phyloP scores from a whole-genome alignment of 2,797 vertebrate genomes.

The Coendou prehensilis region DNA sequence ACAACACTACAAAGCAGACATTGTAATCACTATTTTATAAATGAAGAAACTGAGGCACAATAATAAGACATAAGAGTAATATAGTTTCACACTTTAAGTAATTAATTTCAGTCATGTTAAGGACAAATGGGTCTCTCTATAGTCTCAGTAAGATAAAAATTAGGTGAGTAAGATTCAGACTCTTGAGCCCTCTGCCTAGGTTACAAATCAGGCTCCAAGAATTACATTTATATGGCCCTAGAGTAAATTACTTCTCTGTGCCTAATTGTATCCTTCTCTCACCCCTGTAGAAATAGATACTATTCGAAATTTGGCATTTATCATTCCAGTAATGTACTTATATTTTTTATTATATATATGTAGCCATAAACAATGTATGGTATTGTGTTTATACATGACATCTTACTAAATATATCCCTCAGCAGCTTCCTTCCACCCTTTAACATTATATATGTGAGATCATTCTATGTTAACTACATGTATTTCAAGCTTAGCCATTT shows the following conservation, averaged over 20 bases:
- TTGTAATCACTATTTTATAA: neutral
- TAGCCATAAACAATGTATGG: neutral
- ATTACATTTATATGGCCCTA: neutral
- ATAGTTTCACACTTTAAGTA: neutral
- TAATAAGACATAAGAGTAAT: neutral
- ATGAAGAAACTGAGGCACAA: neutral
- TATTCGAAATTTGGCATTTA: neutral
- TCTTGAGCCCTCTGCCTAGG: neutral
- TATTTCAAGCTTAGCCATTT: constrained; percentile 28
- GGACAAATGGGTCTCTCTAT: neutral
- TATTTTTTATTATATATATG: neutral
- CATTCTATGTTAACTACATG: neutral
- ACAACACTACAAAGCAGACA: constrained; percentile 13
- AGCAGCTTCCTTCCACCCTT: constrained; percentile 34
- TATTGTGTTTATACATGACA: neutral
- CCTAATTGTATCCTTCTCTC: neutral
- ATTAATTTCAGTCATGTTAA: constrained; percentile 12
- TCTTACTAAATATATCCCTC: neutral
- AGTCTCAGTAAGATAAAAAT: constrained; percentile 33
- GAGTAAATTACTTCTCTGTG: neutral
- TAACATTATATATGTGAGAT: constrained; percentile 14
- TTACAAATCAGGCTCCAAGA: constrained; percentile 24
- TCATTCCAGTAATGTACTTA: neutral
- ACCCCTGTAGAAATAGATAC: neutral
- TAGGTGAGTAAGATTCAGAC: constrained; percentile 8